Base-by-base conservation (phyloP, 2,797 vertebrate genomes). In the Geotrypetes seraphini region DNA sequence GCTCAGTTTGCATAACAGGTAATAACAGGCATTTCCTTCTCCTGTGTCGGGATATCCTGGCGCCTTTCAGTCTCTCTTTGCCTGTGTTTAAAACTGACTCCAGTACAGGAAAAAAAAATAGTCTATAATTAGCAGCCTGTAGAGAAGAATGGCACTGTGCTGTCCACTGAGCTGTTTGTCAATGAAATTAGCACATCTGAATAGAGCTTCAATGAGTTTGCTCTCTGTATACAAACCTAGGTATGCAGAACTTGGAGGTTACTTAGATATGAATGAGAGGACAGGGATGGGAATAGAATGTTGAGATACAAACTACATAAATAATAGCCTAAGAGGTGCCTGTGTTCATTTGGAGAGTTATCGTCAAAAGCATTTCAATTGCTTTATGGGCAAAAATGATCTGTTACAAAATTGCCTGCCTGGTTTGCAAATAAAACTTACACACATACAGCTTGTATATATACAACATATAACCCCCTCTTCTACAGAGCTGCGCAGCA, bases 21-120 rank as follows among this genome's bases (percentile, higher is more conserved):
- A 94, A 91, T 88, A 86, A 86, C 90, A 95, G 90, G 90, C 93
- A 92, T 91, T 97, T 97, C 94, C 93, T 91, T 53, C 86, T 94
- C 89, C 93, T 92, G 90, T 83, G 75, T 78, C 91, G 87, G 96
- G 93, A 99, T 92, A 93, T 98, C 95, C 95, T 97, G 96, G 93
- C 93, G 96, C 92, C 95, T 85, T 81, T 49, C 86, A 88, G 96
- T 93, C 95, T 89, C 88, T 88, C 81, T 61, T 81, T 82, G 67
- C 33, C 83, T 79, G 52, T 69, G 59, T 74, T 81, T 79, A 64
- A 83, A 85, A 79, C 68, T 68, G 82, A 86, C 80, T 67, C 16
- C 39, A 73, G 63, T 56, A 70, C 65, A 73, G 71, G 41, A 29
- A 63, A 42, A 52, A n/a, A 53, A 69, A 71, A 72, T 12, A 30